Percentiles rank a stretch among this genome's conserved stretches.
phyloP scores from a whole-genome alignment of 2,888 invertebrate genomes.

The Coleophora deauratella region DNA sequence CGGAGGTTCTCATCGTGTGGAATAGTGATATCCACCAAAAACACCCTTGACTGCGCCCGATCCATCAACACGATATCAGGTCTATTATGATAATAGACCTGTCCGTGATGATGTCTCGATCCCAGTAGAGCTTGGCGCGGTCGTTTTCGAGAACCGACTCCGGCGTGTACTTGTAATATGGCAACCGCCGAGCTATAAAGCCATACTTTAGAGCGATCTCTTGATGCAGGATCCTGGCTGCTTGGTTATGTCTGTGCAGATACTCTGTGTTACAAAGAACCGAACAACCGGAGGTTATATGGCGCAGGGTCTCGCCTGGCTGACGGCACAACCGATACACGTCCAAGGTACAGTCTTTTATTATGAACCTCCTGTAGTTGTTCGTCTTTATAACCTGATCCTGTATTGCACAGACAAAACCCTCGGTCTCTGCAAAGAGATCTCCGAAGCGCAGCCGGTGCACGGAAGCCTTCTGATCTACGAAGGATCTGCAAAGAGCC shows the following conservation, averaged over 20 bases:
- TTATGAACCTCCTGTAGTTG: neutral
- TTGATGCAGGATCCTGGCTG: conserved; percentile 5
- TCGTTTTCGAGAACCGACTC: conserved; percentile 3
- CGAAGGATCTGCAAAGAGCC: neutral
- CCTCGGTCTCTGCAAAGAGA: neutral
- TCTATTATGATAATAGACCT: conserved; percentile 6
- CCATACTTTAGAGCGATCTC: neutral
- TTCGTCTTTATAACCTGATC: neutral
- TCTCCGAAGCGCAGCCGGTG: neutral
- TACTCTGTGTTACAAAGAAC: conserved; percentile 1
- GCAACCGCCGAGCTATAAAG: conserved; percentile 1
- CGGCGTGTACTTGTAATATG: conserved; percentile 1
- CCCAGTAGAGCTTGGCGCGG: conserved; percentile 2
- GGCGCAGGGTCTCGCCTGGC: conserved; percentile 7
- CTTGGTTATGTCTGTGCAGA: conserved; percentile 3
- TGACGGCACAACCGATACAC: conserved; percentile 3
- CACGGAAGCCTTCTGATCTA: neutral
- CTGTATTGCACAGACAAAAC: neutral
- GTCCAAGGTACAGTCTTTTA: conserved; percentile 7
- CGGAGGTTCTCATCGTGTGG: neutral
- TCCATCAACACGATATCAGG: conserved; percentile 9
- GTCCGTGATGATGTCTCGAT: conserved; percentile 5
- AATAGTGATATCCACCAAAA: conserved; percentile 3
- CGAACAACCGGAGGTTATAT: conserved; percentile 9
- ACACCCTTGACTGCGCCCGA: neutral